These are phyloP conservation scores for Eurytoma californica DNA, from an alignment of 2,888 invertebrate species.

Conservation along the genomic window DNA sequence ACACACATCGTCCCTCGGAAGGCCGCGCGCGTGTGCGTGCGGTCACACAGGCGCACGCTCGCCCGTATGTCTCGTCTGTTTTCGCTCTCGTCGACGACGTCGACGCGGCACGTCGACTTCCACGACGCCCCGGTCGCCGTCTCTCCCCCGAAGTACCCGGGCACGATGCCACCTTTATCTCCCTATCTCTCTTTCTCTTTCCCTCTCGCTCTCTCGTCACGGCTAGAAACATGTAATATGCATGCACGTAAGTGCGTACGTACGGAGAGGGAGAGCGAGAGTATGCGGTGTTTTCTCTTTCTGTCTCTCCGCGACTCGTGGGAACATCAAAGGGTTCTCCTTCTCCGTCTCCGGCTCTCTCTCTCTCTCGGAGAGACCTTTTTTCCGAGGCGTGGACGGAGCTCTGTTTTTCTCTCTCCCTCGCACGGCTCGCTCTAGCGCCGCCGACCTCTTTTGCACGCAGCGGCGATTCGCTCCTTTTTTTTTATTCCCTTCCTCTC, in stretches of 20 bases:
- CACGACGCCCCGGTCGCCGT: background rate
- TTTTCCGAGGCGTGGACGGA: constrained; percentile 40
- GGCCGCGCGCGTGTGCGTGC: background rate
- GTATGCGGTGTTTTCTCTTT: constrained; percentile 51
- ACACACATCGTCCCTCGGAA: constrained; percentile 6
- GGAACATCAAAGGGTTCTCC: constrained; percentile 55
- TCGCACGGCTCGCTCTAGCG: constrained; percentile 31
- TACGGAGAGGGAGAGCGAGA: constrained; percentile 24
- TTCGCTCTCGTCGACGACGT: constrained; percentile 15
- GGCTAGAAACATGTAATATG: background rate
- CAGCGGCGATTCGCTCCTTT: constrained; percentile 14
- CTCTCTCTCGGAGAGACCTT: constrained; percentile 21
- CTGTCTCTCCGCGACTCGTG: constrained; percentile 47
- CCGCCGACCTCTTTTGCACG: constrained; percentile 52
- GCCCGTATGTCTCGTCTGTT: constrained; percentile 3
- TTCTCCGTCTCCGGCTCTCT: constrained; percentile 52
- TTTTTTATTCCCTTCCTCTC: constrained; percentile 6
- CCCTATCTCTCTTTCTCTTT: background rate
- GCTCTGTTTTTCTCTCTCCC: constrained; percentile 45
- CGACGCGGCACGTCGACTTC: background rate
- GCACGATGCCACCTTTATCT: background rate
- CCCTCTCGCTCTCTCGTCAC: background rate
- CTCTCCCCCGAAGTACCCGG: background rate
- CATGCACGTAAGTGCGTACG: constrained; percentile 14
- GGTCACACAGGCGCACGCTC: background rate